A percentile compares a stretch with the other conserved stretches of the same genome.
These are phyloP conservation scores for Plutomurus gul DNA, from an alignment of 1,140 invertebrate species.

Conservation along the genomic window DNA sequence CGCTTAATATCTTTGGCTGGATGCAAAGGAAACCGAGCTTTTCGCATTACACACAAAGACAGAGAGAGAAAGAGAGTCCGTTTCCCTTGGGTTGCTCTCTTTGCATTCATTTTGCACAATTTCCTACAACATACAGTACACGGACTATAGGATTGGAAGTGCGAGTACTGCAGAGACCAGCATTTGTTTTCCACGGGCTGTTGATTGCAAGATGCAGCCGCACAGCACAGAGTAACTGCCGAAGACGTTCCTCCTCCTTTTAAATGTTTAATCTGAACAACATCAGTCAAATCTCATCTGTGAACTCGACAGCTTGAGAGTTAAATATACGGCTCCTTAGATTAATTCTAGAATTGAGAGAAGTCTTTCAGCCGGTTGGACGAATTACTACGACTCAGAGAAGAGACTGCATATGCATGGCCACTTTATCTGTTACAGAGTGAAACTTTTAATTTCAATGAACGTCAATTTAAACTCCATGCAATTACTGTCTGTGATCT, in stretches of 20 bases:
- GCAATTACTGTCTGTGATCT: background rate
- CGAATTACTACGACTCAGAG: background rate
- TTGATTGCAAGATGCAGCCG: background rate
- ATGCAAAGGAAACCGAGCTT: too few species aligned
- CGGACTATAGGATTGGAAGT: too few species aligned
- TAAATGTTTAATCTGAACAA: background rate
- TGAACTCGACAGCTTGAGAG: background rate
- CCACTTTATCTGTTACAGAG: background rate
- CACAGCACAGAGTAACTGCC: background rate
- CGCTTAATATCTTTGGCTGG: too few species aligned
- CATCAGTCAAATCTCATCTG: background rate
- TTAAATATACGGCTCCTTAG: background rate
- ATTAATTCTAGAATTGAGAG: background rate
- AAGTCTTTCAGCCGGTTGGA: too few species aligned
- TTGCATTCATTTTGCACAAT: background rate
- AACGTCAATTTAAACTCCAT: background rate
- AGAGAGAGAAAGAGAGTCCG: too few species aligned
- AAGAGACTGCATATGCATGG: background rate
- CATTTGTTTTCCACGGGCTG: background rate
- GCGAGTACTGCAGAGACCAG: too few species aligned
- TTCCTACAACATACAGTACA: background rate
- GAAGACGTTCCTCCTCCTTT: background rate
- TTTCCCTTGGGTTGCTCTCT: too few species aligned
- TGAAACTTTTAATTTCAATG: background rate
- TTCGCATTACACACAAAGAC: too few species aligned